Evolutionary conservation across 2,888 invertebrate species (phyloP).

Genomic region (Miltochrista miniata): DNA sequence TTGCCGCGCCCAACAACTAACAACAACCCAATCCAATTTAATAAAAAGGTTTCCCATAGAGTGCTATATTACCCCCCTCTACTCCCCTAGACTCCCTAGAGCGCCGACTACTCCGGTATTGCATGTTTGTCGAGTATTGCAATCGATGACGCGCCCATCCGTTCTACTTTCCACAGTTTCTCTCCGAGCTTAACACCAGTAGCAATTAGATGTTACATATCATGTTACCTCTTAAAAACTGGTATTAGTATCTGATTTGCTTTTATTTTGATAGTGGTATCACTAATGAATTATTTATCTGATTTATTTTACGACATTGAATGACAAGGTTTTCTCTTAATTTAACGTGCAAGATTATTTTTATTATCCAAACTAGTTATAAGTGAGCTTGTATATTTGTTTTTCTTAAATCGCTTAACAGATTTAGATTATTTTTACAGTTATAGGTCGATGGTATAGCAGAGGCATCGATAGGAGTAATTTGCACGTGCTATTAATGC

Average conservation of each 20-base stretch:
- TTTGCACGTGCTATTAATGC: no score
- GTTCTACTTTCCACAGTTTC: conserved; percentile 60
- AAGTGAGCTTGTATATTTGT: no score
- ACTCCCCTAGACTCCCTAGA: conserved; percentile 4
- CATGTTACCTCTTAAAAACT: conserved; percentile 4
- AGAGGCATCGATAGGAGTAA: no score
- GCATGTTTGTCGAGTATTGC: conserved; percentile 41
- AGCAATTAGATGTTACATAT: conserved; percentile 26
- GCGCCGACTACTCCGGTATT: conserved; percentile 23
- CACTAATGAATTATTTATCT: neutral
- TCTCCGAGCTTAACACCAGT: conserved; percentile 30
- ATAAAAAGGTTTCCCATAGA: conserved; percentile 81
- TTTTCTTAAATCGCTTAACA: no score
- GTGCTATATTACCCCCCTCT: conserved; percentile 29
- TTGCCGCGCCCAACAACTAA: conserved; percentile 34
- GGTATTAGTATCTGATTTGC: neutral
- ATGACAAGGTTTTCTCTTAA: neutral
- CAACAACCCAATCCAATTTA: conserved; percentile 61
- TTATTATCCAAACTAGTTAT: no score
- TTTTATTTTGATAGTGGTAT: neutral
- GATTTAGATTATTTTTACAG: no score
- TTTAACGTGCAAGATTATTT: no score
- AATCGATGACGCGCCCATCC: conserved; percentile 51
- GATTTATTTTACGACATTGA: neutral
- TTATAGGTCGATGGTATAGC: no score